These are phyloP conservation scores for Oxycera nigricornis DNA, from an alignment of 2,888 invertebrate genomes.

Conservation along the genomic window DNA sequence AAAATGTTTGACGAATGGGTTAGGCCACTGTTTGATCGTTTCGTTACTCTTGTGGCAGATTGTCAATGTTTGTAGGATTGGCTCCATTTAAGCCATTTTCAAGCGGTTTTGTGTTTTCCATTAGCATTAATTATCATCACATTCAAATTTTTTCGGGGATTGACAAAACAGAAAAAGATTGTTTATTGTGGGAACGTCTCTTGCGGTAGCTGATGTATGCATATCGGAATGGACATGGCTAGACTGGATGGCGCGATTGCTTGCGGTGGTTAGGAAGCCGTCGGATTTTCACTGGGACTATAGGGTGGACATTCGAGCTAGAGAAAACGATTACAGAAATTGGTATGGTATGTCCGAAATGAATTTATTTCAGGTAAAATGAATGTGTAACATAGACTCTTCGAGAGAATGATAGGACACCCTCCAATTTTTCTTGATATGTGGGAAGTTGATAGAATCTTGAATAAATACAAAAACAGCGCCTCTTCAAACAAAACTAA, in stretches of 20 bases:
- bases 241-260: background rate
- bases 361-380: too few species aligned
- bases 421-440: too few species aligned
- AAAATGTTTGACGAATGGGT: background rate
- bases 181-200: background rate
- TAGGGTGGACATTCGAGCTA: too few species aligned
- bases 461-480: too few species aligned
- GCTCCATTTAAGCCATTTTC: constrained; percentile 22
- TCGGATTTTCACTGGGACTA: too few species aligned
- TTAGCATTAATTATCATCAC: constrained; percentile 31
- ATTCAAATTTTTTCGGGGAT: constrained; percentile 30
- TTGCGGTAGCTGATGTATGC: background rate
- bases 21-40: background rate
- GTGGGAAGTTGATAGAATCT: too few species aligned
- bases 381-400: too few species aligned
- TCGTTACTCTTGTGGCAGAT: background rate
- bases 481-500: too few species aligned
- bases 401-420: too few species aligned
- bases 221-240: background rate
- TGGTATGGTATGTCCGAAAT: too few species aligned
- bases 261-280: too few species aligned
- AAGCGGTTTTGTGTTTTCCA: background rate
- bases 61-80: background rate
- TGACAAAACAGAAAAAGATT: background rate
- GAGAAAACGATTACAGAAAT: too few species aligned